phyloP scores from a whole-genome alignment of 35 echinoderm and acorn worm genomes.

The Ptychodera flava region DNA sequence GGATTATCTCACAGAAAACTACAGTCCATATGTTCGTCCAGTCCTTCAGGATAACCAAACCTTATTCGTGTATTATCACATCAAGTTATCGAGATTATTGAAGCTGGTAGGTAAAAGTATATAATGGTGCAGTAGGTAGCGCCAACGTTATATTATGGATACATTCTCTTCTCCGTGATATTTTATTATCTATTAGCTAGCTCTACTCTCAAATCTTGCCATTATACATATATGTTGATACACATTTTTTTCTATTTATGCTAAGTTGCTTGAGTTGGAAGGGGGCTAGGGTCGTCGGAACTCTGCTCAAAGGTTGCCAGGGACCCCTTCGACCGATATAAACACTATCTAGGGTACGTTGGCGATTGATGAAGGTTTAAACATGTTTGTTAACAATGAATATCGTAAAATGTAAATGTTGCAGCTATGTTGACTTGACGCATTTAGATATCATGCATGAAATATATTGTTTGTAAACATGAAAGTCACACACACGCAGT shows the following conservation, averaged over 20 bases:
- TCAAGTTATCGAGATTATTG: conserved; percentile 75
- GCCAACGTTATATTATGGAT: not conserved
- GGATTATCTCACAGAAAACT: conserved; percentile 36
- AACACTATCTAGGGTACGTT: too few species aligned
- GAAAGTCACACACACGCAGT: too few species aligned
- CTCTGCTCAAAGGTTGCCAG: too few species aligned
- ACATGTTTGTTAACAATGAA: too few species aligned
- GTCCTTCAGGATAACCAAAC: conserved; percentile 46
- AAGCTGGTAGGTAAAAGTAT: conserved; percentile 83
- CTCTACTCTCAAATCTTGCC: not conserved
- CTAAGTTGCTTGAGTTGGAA: not conserved
- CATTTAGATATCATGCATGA: too few species aligned
- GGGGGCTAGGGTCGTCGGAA: not conserved
- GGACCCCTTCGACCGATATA: too few species aligned
- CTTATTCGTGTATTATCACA: conserved; percentile 62
- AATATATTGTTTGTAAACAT: too few species aligned
- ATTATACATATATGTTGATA: not conserved
- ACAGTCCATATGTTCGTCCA: conserved; percentile 80
- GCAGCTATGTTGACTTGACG: too few species aligned
- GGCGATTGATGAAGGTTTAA: too few species aligned
- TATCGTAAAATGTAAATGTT: too few species aligned
- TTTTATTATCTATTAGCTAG: not conserved
- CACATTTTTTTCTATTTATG: not conserved
- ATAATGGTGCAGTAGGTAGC: too few species aligned
- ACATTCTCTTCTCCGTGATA: not conserved